phyloP scores from a whole-genome alignment of 1,140 invertebrate genomes.

The Macrocentrus cingulum region DNA sequence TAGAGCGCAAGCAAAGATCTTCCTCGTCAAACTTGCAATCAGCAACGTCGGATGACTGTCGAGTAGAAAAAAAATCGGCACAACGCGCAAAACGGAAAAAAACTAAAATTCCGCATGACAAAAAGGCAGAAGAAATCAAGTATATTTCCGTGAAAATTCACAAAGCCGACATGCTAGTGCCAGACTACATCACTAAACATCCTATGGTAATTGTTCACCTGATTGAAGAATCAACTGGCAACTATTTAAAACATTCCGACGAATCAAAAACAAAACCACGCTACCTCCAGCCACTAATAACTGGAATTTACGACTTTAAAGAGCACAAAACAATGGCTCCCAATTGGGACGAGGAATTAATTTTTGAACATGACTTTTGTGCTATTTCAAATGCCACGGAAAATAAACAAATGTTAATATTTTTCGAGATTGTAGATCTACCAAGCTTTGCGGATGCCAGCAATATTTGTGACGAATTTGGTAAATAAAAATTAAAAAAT shows the following conservation, averaged over 20 bases:
- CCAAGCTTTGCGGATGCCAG: constrained; percentile 48
- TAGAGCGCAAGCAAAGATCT: no score
- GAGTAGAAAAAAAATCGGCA: not conserved
- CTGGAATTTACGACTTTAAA: constrained; percentile 47
- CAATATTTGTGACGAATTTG: constrained; percentile 49
- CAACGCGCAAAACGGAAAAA: constrained; percentile 11
- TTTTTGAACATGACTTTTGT: constrained; percentile 65
- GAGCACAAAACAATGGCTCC: constrained; percentile 56
- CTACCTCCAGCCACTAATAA: constrained; percentile 47
- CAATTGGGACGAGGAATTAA: constrained; percentile 67
- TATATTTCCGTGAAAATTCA: constrained; percentile 48
- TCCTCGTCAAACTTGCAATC: no score
- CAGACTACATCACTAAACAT: constrained; percentile 47
- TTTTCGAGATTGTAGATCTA: constrained; percentile 66
- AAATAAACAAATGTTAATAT: constrained; percentile 56
- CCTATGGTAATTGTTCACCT: constrained; percentile 56
- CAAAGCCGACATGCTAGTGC: constrained; percentile 42
- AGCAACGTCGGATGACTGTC: no score
- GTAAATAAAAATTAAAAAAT: constrained; percentile 34
- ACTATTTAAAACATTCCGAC: constrained; percentile 39
- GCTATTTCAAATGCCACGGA: constrained; percentile 55
- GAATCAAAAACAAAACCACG: constrained; percentile 9
- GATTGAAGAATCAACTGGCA: constrained; percentile 41
- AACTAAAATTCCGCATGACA: not conserved
- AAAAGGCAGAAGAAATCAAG: constrained; percentile 24